Evolutionary conservation across 2,113 vertebrate genomes (phyloP).

Genomic region (Perca flavescens): DNA sequence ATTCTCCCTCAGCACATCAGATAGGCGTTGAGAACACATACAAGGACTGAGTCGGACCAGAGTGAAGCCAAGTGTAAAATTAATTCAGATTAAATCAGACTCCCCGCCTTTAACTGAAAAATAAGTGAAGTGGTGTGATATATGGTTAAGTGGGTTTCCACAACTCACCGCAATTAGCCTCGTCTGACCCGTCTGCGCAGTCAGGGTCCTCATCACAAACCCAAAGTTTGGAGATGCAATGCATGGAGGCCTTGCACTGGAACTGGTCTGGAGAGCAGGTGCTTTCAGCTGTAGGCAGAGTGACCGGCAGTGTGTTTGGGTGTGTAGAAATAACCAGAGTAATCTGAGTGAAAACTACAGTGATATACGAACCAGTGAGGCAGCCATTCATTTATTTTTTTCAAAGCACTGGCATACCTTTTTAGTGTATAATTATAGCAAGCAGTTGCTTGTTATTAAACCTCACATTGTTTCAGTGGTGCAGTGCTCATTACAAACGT

Average conservation of each 20-base stretch:
- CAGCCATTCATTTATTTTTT: neutral
- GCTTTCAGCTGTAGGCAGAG: slow-evolving; percentile 91
- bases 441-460: slow-evolving; percentile 33
- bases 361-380: neutral
- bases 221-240: slow-evolving; percentile 99
- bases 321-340: neutral
- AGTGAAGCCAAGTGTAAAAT: slow-evolving; percentile 62
- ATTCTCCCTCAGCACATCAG: neutral
- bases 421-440: neutral
- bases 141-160: slow-evolving; percentile 60
- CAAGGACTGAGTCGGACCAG: slow-evolving; percentile 5
- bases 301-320: neutral
- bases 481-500: slow-evolving; percentile 58
- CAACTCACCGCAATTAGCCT: slow-evolving; percentile 96
- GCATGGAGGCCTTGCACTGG: slow-evolving; percentile 97
- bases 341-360: neutral
- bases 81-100: slow-evolving; percentile 63
- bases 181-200: slow-evolving; percentile 96
- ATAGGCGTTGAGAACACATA: slow-evolving; percentile 4
- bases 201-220: slow-evolving; percentile 98
- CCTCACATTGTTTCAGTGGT: slow-evolving; percentile 37
- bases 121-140: slow-evolving; percentile 48
- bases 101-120: slow-evolving; percentile 29
- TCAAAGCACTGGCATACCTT: slow-evolving; percentile 1
- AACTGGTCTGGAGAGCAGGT: slow-evolving; percentile 98